Base-by-base conservation (phyloP, 1,140 invertebrate genomes). In the Drosophila bocqueti region DNA sequence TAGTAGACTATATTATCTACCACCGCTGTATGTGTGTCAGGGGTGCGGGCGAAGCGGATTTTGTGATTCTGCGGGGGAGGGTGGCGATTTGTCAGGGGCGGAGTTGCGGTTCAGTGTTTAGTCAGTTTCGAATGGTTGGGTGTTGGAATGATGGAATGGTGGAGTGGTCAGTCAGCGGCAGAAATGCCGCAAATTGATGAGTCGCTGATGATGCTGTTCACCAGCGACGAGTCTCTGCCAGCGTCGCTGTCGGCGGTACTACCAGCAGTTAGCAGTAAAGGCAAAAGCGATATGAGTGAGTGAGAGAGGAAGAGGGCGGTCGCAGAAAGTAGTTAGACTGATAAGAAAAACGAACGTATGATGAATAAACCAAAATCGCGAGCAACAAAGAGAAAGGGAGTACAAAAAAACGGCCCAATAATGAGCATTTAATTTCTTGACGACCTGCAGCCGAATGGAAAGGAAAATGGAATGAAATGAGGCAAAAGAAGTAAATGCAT, bases 381-480 rank as follows among this genome's bases (percentile, higher is more conserved):
- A 36, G 47, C n/a, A 38, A 74, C 16, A 31, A 42, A 38, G 61
- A 47, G 49, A 75, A 76, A 40, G 47, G 59, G 16, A 15, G 47
- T 43, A 38, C 24, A 74, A 65, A 69, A 62, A 59, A 74, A 46
- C 6, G 42, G 49, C 63, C 57, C 61, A 79, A 74, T 79, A 83
- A 79, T 63, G 76, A 76, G 72, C 59, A 80, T 80, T 83, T 83
- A 72, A 84, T 80, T 72, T 83, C 76, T 64, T 83, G 81, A 76
- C 66, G 68, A 83, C 81, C 80, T 66, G 61, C 80, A 83, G 76
- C 49, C 50, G 58, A 83, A 83, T 78, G 55, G 61, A 69, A 65
- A 63, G 68, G 54, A 58, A 59, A 77, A 77, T 76, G 29, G 43
- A 54, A 69, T 68, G 62, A 63, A 80, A 72, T 73, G 62, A 60